Base-by-base conservation (phyloP, 2,888 invertebrate genomes). In the Cremastobaeus sp. region DNA sequence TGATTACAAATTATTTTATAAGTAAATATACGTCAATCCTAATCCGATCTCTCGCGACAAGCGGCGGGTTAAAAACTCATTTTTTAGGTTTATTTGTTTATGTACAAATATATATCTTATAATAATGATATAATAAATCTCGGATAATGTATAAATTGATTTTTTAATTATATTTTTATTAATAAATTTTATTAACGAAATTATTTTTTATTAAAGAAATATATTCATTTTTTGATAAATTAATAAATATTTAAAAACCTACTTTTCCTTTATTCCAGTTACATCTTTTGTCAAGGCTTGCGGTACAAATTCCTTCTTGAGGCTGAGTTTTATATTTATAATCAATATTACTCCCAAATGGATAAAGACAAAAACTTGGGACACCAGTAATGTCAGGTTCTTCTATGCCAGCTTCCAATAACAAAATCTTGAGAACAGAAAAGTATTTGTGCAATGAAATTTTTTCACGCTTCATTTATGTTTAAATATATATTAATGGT, bases 311-410 rank as follows among this genome's bases (percentile, higher is more conserved):
- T 75, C 90, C 81, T 70, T 90, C 89, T 59, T 92, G 91, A 0
- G 92, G 92, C 81, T 92, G 92, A 0, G 93, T 93, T 52, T 90
- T 86, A 84, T 92, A 94, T 76, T 88, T 89, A 93, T 93, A 94
- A 83, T 94, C 93, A 17, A 93, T 91, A 79, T 89, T 82, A 41
- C 82, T 84, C 0, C 55, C 77, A 21, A 71, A 73, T 21, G 83
- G 59, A 76, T 86, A 88, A 6, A 92, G 90, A 0, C 92, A 91
- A n/a, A 93, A 89, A 0, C 91, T 89, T 3, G 93, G 93, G 0
- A 93, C 91, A 34, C 91, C 91, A 0, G 92, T 90, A 0, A 91
- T 89, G 28, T 91, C 89, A 0, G 92, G 92, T 81, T 93, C 92
- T 82, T 93, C 92, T 30, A 30, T 30, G 0, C 92, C 93, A 0